Base-by-base conservation (phyloP, 2,888 invertebrate species). In the Andrena fulva region DNA sequence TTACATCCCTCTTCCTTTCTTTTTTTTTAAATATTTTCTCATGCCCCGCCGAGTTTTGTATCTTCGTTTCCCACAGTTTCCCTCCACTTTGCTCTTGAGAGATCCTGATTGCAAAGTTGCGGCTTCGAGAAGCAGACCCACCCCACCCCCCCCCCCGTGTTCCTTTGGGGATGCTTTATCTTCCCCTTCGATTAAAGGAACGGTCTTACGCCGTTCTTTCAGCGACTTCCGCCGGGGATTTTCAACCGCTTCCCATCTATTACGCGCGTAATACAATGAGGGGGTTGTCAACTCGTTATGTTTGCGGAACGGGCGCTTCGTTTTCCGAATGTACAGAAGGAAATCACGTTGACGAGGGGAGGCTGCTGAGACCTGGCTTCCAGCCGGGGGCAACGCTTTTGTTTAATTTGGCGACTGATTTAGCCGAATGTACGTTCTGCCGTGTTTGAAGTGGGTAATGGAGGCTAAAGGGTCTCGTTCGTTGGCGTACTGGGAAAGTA, bases 71-170 rank as follows among this genome's bases (percentile, higher is more conserved):
- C 3, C 7, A 52, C 35, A 20, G 6, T 16, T 56, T 35, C 48
- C n/a, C 48, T 10, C 52, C 48, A 59, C 48, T 48, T n/a, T 8
- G 6, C 35, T 56, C 59, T 27, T 24, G 29, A 60, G 50, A 48
- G 66, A 77, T 66, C 70, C 29, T 62, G 69, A 74, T 77, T 29
- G 64, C 64, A 27, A 59, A 76, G 62, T 64, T 59, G 69, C 20
- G 33, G 35, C 54, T 69, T 54, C 27, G 33, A 7, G 66, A 60
- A 33, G 59, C 31, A 35, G 42, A 52, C 52, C 20, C 20, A 20
- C 0, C 20, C 20, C 20, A 52, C 63, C 3, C 7, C 20, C 20
- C 59, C 63, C 3, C 7, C 12, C 10, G 12, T 33, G 5, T 52
- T 59, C 48, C 66, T 29, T 10, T 4, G 71, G 48, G 42, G 10